Evolutionary conservation across 2,113 vertebrate species (phyloP), one percentile per base, ranked within the genome.

Genomic region (Lucifuga dentata): DNA sequence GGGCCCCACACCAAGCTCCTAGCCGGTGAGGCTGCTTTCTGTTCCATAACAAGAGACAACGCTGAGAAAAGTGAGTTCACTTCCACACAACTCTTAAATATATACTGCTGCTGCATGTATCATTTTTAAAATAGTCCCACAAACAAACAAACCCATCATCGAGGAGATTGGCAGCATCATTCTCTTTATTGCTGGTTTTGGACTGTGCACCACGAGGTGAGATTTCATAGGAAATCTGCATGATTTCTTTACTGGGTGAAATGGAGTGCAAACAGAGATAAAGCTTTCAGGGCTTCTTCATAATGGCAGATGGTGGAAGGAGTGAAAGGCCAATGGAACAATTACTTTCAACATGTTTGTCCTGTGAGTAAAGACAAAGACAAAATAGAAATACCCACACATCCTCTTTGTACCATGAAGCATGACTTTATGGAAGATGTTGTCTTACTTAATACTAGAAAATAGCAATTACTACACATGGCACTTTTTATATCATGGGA

Each of bases 401-500:
- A 58, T 24, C 2, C 11, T 29, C 15, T 62, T n/a, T 40, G 9
- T 17, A 32, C 50, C 8, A 35, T 19, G 13, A 21, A 53, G 21
- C n/a, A 3, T 2, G 16, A 66, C 45, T 16, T 33, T 17, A 57
- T 61, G 1, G 64, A 73, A 77, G 29, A 51, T 33, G 49, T 49
- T 45, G 13, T 60, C 40, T 55, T 35, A 59, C 38, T 51, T 51
- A n/a, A n/a, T n/a, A n/a, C n/a, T 10, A 24, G 67, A 80, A n/a
- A 1, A 73, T 52, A 58, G 15, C 60, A 73, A 81, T 67, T 16
- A 73, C 17, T 58, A 39, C 58, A 57, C 61, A 58, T n/a, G 46
- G 15, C 39, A 1, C 0, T 35, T 20, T 83, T 43, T 74, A 79
- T 79, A 77, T 72, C 79, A n/a, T n/a, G n/a, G n/a, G n/a, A n/a